Conservation (phyloP, 2,113 vertebrate species). For the Erythrocercus mccallii region DNA sequence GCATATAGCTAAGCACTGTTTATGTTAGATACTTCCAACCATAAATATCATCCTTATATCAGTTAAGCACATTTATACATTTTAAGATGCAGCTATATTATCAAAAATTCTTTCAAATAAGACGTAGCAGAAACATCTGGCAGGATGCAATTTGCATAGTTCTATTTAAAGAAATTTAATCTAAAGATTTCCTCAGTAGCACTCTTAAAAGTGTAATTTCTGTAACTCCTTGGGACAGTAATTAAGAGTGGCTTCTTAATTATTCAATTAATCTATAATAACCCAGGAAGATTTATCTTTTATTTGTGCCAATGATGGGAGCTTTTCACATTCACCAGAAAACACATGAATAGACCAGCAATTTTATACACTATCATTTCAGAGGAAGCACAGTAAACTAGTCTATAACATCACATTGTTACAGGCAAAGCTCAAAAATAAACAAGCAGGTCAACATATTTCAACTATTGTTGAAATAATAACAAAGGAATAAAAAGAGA, state of each 20-base stretch:
- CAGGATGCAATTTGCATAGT: not conserved
- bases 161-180: constrained; percentile 9
- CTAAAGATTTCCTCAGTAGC: not conserved
- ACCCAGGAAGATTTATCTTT: not conserved
- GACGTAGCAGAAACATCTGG: not conserved
- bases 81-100: not conserved
- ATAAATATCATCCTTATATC: not conserved
- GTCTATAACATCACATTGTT: not conserved
- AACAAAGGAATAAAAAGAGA: not conserved
- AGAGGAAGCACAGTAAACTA: not conserved
- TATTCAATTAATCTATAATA: not conserved
- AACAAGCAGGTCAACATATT: not conserved
- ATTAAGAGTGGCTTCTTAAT: not conserved
- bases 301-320: not conserved
- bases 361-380: not conserved
- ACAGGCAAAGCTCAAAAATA: not conserved
- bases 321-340: not conserved
- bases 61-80: not conserved
- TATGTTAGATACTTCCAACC: too few relatives aligned
- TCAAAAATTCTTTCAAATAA: not conserved
- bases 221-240: not conserved
- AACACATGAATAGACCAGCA: not conserved
- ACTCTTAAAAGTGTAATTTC: not conserved
- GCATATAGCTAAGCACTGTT: not conserved
- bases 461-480: not conserved